phyloP scores from a whole-genome alignment of 92 coral and sea anemone species.

The Epizoanthus scotinus region DNA sequence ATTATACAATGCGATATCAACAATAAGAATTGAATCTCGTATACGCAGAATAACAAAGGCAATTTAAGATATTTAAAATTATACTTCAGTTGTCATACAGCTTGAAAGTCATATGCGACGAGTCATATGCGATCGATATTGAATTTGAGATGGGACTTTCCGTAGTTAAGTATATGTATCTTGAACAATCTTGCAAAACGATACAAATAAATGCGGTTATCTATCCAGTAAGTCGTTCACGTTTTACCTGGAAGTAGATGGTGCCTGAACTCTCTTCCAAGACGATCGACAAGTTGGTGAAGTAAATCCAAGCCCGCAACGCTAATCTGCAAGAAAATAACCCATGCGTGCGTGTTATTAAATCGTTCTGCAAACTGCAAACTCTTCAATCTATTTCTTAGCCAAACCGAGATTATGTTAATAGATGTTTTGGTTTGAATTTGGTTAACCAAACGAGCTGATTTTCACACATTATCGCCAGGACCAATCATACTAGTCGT shows the following conservation, averaged over 20 bases:
- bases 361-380: neutral
- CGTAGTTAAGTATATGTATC: neutral
- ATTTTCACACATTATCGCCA: neutral
- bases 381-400: neutral
- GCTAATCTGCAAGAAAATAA: conserved; percentile 73
- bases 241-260: conserved; percentile 86
- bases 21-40: neutral
- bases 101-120: neutral
- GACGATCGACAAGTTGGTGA: conserved; percentile 79
- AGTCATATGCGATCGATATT: no score
- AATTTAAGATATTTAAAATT: neutral
- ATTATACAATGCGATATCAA: neutral
- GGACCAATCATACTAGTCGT: conserved; percentile 14
- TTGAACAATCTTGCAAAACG: neutral
- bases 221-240: conserved; percentile 7
- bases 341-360: conserved; percentile 4
- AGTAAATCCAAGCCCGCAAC: conserved; percentile 89
- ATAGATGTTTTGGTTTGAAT: neutral
- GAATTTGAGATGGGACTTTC: neutral
- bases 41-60: neutral
- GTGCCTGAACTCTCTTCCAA: conserved; percentile 78
- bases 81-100: neutral
- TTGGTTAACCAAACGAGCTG: conserved; percentile 27
- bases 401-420: conserved; percentile 18
- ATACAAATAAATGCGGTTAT: neutral